These are phyloP conservation scores for Zaprionus tsacasi DNA, from an alignment of 1,140 invertebrate species.

Conservation along the genomic window DNA sequence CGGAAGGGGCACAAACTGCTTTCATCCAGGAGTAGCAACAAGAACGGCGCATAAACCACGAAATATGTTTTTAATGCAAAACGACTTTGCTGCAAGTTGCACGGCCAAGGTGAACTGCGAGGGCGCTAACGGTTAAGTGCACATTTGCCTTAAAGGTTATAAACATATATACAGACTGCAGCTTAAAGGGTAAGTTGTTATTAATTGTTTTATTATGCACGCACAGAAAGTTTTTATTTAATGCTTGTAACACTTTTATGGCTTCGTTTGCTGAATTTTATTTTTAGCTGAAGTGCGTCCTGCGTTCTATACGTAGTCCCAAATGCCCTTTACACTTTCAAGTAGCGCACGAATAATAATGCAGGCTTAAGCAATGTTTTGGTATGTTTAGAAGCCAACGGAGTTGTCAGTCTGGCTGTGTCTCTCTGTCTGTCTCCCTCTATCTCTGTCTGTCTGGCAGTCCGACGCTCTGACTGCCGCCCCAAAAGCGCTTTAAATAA, in stretches of 20 bases:
- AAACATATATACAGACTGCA: neutral
- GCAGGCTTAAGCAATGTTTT: conserved; percentile 61
- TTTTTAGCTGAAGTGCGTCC: no score
- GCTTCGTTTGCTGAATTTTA: neutral
- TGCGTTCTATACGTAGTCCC: neutral
- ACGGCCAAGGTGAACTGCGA: conserved; percentile 72
- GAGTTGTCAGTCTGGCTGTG: conserved; percentile 28
- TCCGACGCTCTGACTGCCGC: conserved; percentile 54
- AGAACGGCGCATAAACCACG: conserved; percentile 51
- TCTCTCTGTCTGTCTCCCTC: conserved; percentile 27
- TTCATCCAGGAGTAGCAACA: conserved; percentile 26
- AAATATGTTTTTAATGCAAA: conserved; percentile 79
- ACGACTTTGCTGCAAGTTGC: conserved; percentile 63
- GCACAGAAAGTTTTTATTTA: neutral
- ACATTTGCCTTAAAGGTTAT: neutral
- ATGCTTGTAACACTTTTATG: neutral
- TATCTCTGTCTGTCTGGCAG: conserved; percentile 23
- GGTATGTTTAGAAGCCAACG: conserved; percentile 68
- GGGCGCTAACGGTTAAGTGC: conserved; percentile 36
- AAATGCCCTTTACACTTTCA: conserved; percentile 14
- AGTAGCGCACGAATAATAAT: conserved; percentile 51
- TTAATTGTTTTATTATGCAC: neutral
- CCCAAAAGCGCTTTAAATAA: conserved; percentile 80
- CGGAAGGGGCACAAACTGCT: conserved; percentile 31
- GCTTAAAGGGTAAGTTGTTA: neutral